phyloP scores from a whole-genome alignment of 2,113 vertebrate species.

The Sceloporus tristichus region DNA sequence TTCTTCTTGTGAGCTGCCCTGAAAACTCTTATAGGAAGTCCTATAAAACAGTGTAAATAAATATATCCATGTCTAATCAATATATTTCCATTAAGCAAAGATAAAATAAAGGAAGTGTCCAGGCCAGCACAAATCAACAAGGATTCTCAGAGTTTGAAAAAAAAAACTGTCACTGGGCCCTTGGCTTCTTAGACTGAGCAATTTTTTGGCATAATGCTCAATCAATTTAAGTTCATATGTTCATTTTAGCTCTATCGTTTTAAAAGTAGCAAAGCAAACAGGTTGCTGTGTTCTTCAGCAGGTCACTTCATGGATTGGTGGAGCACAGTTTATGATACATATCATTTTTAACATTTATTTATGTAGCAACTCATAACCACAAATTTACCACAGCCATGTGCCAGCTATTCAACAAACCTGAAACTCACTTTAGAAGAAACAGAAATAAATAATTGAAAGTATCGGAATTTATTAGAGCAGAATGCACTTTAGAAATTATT shows the following conservation, averaged over 20 bases:
- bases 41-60: neutral
- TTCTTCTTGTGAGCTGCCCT: neutral
- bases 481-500: neutral
- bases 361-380: neutral
- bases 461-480: neutral
- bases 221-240: neutral
- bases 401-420: neutral
- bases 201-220: slow-evolving; percentile 15
- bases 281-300: neutral
- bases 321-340: neutral
- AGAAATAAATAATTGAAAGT: neutral
- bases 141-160: neutral
- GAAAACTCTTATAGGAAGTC: neutral
- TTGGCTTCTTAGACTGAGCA: fast-evolving
- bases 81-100: neutral
- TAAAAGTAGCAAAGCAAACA: neutral
- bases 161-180: neutral
- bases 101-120: neutral
- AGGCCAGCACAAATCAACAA: neutral
- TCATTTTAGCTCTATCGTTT: neutral
- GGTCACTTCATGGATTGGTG: neutral
- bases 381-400: neutral
- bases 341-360: neutral
- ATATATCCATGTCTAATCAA: neutral
- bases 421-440: neutral